Evolutionary conservation across 2,888 invertebrate genomes (phyloP), one percentile per base, ranked within the genome.

Genomic region (Salpingus planirostris): DNA sequence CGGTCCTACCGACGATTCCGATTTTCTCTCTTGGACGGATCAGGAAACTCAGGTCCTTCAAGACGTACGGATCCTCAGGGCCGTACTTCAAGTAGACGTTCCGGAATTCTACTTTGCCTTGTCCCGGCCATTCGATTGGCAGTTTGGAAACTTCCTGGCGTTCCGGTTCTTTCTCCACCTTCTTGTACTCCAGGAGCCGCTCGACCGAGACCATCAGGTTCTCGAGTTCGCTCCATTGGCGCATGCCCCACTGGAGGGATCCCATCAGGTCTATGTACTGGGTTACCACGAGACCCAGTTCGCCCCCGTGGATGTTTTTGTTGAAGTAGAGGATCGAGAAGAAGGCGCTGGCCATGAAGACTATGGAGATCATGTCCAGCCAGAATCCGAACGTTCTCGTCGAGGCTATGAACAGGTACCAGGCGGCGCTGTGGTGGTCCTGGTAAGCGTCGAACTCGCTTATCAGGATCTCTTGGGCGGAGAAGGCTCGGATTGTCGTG

Each of bases 141-240:
- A 82, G 78, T 13, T 40, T 38, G 11, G 25, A 21, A 10, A 27
- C 24, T 25, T 40, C 36, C 32, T 44, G 33, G 34, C 59, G 46
- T 42, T 52, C 46, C 2, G 57, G 56, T 44, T 57, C 57, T 21
- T 42, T 48, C 38, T 55, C 54, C 7, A 55, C 31, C 31, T 46
- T 47, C 4, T 51, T 55, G 31, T 58, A 58, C 34, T 58, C 57
- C 11, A 57, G 31, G 18, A 57, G 43, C 33, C 57, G 35, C 36
- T 52, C 51, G n/a, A 54, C 54, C 3, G 57, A 58, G 2, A 55
- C 56, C 58, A 58, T 56, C 31, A 86, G 66, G 13, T 86, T 89
- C 58, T 65, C 65, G 11, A 64, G 60, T 62, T 93, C 93, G 0
- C 92, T 89, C 50, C 90, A 89, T 62, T 93, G 92, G 2, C 93